Conservation (phyloP, 2,113 vertebrate species). For the Panthera uncia region DNA sequence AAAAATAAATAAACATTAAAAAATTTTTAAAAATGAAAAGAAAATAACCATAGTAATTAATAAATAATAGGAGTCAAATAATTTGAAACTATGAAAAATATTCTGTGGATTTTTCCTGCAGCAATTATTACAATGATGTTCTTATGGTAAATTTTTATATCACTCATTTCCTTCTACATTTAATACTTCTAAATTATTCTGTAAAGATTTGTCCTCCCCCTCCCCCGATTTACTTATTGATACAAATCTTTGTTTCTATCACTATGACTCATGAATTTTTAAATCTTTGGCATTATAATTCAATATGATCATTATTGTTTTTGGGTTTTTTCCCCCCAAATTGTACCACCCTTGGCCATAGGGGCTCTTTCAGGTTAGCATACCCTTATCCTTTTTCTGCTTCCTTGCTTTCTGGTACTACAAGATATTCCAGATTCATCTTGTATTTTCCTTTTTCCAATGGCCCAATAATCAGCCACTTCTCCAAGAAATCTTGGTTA, state of each 20-base stretch:
- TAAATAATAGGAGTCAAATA: conserved; percentile 21
- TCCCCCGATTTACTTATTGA: not conserved
- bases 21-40: no score
- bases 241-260: conserved; percentile 1
- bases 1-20: no score
- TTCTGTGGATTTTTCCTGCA: conserved; percentile 16
- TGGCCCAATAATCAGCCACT: not conserved
- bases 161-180: conserved; percentile 9
- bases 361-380: not conserved
- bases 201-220: not conserved
- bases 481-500: not conserved
- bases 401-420: not conserved
- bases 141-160: not conserved
- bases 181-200: conserved; percentile 32
- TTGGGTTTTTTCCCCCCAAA: not conserved
- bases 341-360: not conserved
- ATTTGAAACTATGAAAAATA: conserved; percentile 46
- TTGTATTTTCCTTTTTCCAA: not conserved
- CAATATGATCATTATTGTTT: not conserved
- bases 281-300: not conserved
- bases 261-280: not conserved
- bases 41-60: not conserved
- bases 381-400: not conserved
- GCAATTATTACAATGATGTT: not conserved
- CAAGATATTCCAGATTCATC: not conserved